Evolutionary conservation across 1,140 invertebrate species (phyloP).

Genomic region (Pseudomyrmex sp.): DNA sequence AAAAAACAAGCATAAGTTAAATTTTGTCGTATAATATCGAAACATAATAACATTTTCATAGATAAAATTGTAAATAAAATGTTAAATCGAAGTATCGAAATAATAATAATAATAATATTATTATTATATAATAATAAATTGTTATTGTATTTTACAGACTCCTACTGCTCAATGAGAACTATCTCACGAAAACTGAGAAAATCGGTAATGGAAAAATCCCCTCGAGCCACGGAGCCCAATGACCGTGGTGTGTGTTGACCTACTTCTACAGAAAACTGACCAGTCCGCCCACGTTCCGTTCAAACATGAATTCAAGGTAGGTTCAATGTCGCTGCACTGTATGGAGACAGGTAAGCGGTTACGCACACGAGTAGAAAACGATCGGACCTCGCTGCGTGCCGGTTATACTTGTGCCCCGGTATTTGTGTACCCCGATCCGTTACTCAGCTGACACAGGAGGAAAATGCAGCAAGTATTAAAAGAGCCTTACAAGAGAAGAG

Average conservation of each 20-base stretch:
- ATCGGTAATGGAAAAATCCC: slow-evolving; percentile 66
- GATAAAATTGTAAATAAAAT: too few species aligned
- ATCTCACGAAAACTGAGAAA: slow-evolving; percentile 33
- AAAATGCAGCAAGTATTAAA: slow-evolving; percentile 60
- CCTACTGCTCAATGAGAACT: not conserved
- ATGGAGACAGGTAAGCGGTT: slow-evolving; percentile 53
- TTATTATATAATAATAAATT: not conserved
- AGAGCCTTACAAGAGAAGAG: not conserved
- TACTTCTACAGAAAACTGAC: slow-evolving; percentile 80
- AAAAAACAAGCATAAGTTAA: too few species aligned
- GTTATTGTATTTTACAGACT: not conserved
- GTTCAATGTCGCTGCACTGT: slow-evolving; percentile 81
- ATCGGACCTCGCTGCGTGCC: slow-evolving; percentile 40
- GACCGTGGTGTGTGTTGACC: slow-evolving; percentile 78
- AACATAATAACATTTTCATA: too few species aligned
- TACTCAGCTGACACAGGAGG: slow-evolving; percentile 69
- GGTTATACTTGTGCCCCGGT: slow-evolving; percentile 56
- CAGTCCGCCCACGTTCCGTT: slow-evolving; percentile 81
- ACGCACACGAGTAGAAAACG: slow-evolving; percentile 23
- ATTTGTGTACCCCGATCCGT: slow-evolving; percentile 70
- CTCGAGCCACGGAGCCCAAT: slow-evolving; percentile 70
- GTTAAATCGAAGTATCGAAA: too few species aligned
- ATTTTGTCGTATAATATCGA: too few species aligned
- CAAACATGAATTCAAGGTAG: slow-evolving; percentile 78
- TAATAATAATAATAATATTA: too few species aligned